phyloP scores from a whole-genome alignment of 2,113 vertebrate species.

The Chaetodon trifascialis region DNA sequence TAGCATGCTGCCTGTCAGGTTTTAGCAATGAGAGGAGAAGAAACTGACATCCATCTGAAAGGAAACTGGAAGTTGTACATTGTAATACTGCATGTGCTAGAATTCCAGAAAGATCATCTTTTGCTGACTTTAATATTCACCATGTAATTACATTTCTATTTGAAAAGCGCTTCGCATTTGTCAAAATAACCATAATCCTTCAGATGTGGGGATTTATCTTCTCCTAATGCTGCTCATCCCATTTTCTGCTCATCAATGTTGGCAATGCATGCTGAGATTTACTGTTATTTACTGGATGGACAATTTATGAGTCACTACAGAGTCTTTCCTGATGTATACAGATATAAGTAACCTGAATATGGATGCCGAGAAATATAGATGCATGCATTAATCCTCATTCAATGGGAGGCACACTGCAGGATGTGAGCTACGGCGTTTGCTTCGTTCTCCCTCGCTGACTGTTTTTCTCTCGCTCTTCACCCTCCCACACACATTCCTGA shows the following conservation, averaged over 20 bases:
- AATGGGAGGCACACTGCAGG: background rate
- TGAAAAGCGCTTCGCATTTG: slow-evolving; percentile 76
- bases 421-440: slow-evolving; percentile 34
- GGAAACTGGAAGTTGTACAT: slow-evolving; percentile 50
- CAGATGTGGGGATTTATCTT: slow-evolving; percentile 82
- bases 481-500: slow-evolving; percentile 66
- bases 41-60: slow-evolving; percentile 32
- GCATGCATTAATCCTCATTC: slow-evolving; percentile 41
- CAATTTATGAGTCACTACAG: slow-evolving; percentile 61
- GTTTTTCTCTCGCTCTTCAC: slow-evolving; percentile 58
- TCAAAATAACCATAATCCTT: slow-evolving; percentile 83
- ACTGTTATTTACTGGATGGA: slow-evolving; percentile 75
- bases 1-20: slow-evolving; percentile 1
- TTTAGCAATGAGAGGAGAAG: slow-evolving; percentile 14
- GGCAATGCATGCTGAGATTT: slow-evolving; percentile 72
- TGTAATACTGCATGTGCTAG: slow-evolving; percentile 32
- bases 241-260: slow-evolving; percentile 81
- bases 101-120: slow-evolving; percentile 69
- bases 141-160: slow-evolving; percentile 81
- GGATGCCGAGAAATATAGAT: slow-evolving; percentile 35
- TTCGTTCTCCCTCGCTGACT: slow-evolving; percentile 46
- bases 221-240: slow-evolving; percentile 81
- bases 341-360: slow-evolving; percentile 61
- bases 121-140: slow-evolving; percentile 77
- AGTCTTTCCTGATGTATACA: slow-evolving; percentile 61